These are phyloP conservation scores for Xenopus petersii DNA, from an alignment of 2,797 vertebrate species.

Conservation along the genomic window DNA sequence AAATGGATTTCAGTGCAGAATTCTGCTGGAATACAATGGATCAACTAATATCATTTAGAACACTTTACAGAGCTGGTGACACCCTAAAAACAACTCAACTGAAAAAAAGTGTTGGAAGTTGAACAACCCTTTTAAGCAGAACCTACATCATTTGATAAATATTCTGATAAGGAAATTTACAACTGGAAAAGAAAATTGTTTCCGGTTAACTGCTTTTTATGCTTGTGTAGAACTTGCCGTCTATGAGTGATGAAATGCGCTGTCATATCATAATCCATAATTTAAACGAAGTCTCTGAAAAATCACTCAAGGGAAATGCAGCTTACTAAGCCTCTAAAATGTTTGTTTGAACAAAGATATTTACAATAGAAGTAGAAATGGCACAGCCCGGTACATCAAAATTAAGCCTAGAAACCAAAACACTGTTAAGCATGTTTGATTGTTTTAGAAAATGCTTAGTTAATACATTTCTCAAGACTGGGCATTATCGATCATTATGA, in stretches of 20 bases:
- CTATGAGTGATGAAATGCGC: neutral
- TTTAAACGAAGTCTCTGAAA: neutral
- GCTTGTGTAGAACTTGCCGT: neutral
- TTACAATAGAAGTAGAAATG: neutral
- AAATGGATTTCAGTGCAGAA: too few species aligned
- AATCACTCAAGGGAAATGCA: neutral
- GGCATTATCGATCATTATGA: neutral
- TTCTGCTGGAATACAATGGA: too few species aligned
- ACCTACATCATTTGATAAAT: too few species aligned
- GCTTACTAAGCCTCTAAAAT: neutral
- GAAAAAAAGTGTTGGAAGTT: too few species aligned
- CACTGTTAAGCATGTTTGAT: neutral
- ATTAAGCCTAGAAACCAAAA: neutral
- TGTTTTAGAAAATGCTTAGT: neutral
- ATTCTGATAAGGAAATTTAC: too few species aligned
- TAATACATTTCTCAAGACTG: neutral
- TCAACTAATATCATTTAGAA: too few species aligned
- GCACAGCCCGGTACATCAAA: neutral
- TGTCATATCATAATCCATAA: constrained; percentile 1
- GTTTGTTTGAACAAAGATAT: neutral
- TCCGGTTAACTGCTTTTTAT: too few species aligned
- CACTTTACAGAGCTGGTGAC: too few species aligned
- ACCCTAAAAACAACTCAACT: too few species aligned
- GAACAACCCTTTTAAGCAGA: too few species aligned
- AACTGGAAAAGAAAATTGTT: too few species aligned